phyloP scores from a whole-genome alignment of 2,888 invertebrate genomes.

The Catocala sponsa region DNA sequence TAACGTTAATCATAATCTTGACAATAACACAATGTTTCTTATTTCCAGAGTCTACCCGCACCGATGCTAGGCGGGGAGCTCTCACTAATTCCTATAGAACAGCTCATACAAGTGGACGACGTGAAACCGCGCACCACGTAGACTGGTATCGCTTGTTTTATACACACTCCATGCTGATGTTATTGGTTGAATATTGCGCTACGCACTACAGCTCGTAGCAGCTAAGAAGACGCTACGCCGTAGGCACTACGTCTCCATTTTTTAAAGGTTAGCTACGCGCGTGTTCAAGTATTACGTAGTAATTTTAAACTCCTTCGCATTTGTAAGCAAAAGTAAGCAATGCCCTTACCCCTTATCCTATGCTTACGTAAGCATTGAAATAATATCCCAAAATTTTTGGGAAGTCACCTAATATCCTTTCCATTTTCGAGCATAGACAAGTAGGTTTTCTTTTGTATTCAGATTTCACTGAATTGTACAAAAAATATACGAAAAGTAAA shows the following conservation, averaged over 20 bases:
- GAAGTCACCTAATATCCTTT: no score
- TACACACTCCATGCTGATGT: conserved; percentile 7
- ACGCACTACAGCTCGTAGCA: not conserved
- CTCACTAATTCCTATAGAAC: conserved; percentile 95
- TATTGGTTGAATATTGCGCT: conserved; percentile 11
- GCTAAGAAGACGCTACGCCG: not conserved
- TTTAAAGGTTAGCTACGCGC: not conserved
- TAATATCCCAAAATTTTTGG: no score
- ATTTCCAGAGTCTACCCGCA: conserved; percentile 87
- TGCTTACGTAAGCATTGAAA: no score
- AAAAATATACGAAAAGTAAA: no score
- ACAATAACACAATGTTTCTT: not conserved
- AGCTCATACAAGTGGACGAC: conserved; percentile 92
- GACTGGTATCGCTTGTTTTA: conserved; percentile 39
- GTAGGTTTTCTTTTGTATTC: no score
- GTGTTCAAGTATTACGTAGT: no score
- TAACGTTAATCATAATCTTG: no score
- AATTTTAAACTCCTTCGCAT: no score
- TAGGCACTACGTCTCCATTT: not conserved
- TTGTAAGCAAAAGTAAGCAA: no score
- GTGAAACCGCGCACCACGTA: conserved; percentile 75
- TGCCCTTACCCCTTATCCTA: no score
- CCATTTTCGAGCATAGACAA: no score
- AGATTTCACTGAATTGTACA: no score
- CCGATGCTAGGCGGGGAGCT: conserved; percentile 94